These are phyloP conservation scores for Clarias pachynema DNA, from an alignment of 2,797 vertebrate species.

Conservation along the genomic window DNA sequence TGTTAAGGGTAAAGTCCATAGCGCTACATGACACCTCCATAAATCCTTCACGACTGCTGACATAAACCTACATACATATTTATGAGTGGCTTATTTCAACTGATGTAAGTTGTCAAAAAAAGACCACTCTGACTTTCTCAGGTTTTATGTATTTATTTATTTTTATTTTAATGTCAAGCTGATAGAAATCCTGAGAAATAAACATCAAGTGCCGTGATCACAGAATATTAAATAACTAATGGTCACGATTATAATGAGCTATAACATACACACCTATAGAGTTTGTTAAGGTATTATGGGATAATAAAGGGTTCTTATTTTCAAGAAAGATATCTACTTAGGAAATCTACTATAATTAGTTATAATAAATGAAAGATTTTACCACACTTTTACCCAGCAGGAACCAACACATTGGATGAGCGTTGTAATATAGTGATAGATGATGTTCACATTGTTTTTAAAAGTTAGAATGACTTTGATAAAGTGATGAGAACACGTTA, in stretches of 20 bases:
- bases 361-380: not conserved
- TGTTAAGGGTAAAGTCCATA: not conserved
- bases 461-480: too few relatives aligned
- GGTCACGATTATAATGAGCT: too few relatives aligned
- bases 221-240: not conserved
- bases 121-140: too few relatives aligned
- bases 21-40: not conserved
- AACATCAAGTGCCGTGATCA: too few relatives aligned
- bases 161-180: not conserved
- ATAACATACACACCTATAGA: too few relatives aligned
- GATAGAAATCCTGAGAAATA: not conserved
- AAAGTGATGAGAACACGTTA: too few relatives aligned
- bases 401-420: too few relatives aligned
- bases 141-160: not conserved
- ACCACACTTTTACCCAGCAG: not conserved
- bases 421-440: too few relatives aligned
- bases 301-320: not conserved
- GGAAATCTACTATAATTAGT: not conserved
- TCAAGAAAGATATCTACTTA: not conserved
- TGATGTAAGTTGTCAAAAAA: not conserved
- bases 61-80: not conserved
- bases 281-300: not conserved
- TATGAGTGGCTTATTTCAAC: not conserved
- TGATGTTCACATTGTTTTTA: too few relatives aligned
- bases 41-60: constrained; percentile 15